phyloP scores from a whole-genome alignment of 2,888 invertebrate species.

The Lasius fuliginosus region DNA sequence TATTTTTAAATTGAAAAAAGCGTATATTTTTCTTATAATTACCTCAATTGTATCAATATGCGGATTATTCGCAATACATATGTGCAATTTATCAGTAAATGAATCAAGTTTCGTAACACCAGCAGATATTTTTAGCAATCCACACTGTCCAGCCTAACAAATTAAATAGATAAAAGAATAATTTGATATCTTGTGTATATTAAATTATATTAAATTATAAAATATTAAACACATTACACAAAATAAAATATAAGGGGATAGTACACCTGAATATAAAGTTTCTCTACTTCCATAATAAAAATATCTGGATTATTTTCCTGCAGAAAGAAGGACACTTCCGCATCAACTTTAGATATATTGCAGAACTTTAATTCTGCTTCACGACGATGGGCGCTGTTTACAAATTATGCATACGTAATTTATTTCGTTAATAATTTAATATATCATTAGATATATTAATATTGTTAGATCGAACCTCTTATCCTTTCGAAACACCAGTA shows the following conservation, averaged over 20 bases:
- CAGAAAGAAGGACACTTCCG: slow-evolving; percentile 87
- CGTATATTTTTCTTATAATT: slow-evolving; percentile 31
- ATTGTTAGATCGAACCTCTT: slow-evolving; percentile 67
- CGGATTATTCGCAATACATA: slow-evolving; percentile 88
- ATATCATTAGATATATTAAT: background rate
- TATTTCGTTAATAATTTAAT: slow-evolving; percentile 21
- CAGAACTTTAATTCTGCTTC: slow-evolving; percentile 87
- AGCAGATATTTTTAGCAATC: slow-evolving; percentile 81
- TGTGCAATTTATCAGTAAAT: slow-evolving; percentile 79
- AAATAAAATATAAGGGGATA: background rate
- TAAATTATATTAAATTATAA: background rate
- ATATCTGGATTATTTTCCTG: slow-evolving; percentile 84
- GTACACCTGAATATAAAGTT: slow-evolving; percentile 73
- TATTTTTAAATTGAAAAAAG: background rate
- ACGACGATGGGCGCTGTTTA: slow-evolving; percentile 87
- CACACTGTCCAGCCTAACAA: slow-evolving; percentile 77
- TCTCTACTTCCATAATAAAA: slow-evolving; percentile 86
- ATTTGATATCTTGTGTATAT: background rate
- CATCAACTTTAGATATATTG: slow-evolving; percentile 88
- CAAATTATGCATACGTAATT: slow-evolving; percentile 76
- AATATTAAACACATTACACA: background rate
- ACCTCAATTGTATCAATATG: slow-evolving; percentile 87
- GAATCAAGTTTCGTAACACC: slow-evolving; percentile 80
- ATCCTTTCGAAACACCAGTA: slow-evolving; percentile 71
- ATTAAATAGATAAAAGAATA: slow-evolving; percentile 17